These are phyloP conservation scores for Scomberomorus guttatus DNA, from an alignment of 2,797 vertebrate species.

Conservation along the genomic window DNA sequence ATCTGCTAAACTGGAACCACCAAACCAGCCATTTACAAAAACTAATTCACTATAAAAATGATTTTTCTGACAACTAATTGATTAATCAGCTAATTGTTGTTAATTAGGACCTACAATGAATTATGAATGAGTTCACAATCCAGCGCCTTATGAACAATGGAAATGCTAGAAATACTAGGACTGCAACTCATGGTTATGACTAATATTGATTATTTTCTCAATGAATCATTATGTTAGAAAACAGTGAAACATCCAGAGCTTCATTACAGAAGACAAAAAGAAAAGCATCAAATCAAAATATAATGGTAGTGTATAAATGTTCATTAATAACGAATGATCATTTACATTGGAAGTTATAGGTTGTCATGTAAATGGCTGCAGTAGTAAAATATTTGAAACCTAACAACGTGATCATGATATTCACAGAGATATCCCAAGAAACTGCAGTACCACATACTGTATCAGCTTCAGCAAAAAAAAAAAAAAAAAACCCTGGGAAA, in stretches of 20 bases:
- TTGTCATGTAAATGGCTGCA: not conserved
- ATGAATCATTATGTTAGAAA: not conserved
- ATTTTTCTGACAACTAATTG: not conserved
- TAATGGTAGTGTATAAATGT: not conserved
- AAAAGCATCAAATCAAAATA: not conserved
- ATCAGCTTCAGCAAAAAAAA: constrained; percentile 40
- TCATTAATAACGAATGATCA: not conserved
- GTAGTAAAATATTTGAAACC: not conserved
- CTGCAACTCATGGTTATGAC: not conserved
- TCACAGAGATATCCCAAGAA: constrained; percentile 7
- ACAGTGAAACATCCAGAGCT: too few species aligned
- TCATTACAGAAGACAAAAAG: not conserved
- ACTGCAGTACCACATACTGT: constrained; percentile 19
- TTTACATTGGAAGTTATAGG: not conserved
- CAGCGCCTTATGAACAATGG: not conserved
- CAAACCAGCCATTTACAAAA: too few species aligned
- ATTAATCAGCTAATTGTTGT: not conserved
- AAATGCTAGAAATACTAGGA: not conserved
- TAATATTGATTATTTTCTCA: not conserved
- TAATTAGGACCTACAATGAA: too few species aligned
- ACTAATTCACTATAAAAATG: too few species aligned
- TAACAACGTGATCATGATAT: not conserved
- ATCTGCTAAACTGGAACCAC: too few species aligned
- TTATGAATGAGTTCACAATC: not conserved
- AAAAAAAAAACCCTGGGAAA: constrained; percentile 55